Evolutionary conservation across 1,140 invertebrate species (phyloP).

Genomic region (Drosophila virilis): DNA sequence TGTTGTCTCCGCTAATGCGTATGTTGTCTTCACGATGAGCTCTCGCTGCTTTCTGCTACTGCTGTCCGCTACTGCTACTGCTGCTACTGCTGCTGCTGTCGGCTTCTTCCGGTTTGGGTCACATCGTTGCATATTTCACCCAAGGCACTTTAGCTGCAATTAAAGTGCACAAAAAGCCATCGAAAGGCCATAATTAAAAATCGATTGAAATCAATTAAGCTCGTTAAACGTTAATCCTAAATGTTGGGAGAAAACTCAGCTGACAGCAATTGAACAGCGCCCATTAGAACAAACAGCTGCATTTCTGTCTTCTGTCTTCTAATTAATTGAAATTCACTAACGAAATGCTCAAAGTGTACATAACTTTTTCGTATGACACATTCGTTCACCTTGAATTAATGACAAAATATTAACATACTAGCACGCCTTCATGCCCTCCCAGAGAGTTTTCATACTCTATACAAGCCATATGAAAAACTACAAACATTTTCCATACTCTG

Average conservation of each 20-base stretch:
- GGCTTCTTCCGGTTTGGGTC: slow-evolving; percentile 40
- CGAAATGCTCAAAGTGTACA: too few relatives aligned
- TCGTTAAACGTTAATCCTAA: slow-evolving; percentile 20
- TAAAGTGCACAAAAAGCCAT: slow-evolving; percentile 6
- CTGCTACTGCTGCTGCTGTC: slow-evolving; percentile 21
- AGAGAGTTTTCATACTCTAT: too few relatives aligned
- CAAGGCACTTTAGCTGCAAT: slow-evolving; percentile 56
- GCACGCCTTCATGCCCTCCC: too few relatives aligned
- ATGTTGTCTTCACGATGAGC: slow-evolving; percentile 1
- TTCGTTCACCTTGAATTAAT: too few relatives aligned
- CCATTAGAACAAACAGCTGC: too few relatives aligned
- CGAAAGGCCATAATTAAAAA: slow-evolving; percentile 24
- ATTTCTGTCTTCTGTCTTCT: too few relatives aligned
- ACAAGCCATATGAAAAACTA: too few relatives aligned
- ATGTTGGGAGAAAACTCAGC: slow-evolving; percentile 25
- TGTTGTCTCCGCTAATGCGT: slow-evolving; percentile 17
- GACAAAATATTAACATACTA: too few relatives aligned
- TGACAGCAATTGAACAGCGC: neutral
- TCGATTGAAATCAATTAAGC: slow-evolving; percentile 44
- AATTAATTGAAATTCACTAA: too few relatives aligned
- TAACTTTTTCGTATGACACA: too few relatives aligned
- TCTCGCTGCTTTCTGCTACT: slow-evolving; percentile 14
- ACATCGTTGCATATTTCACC: slow-evolving; percentile 66
- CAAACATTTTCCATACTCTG: too few relatives aligned
- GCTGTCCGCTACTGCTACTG: slow-evolving; percentile 13